Base-by-base conservation (phyloP, 2,888 invertebrate species). In the Standfussiana lucernea region DNA sequence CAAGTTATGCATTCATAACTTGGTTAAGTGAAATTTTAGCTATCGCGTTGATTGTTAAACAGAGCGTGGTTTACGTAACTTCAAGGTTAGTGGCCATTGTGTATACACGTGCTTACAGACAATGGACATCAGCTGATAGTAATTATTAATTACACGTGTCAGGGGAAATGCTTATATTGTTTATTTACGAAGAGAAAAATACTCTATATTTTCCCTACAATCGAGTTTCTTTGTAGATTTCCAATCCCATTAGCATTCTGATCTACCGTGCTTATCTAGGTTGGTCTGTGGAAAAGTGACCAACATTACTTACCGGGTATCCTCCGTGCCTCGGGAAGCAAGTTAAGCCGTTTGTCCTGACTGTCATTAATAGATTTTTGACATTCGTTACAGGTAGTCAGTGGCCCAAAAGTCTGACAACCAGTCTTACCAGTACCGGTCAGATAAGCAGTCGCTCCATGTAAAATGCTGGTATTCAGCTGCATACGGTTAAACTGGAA, bases 11-110 rank as follows among this genome's bases (percentile, higher is more conserved):
- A 75, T 69, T 50, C 50, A 75, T 79, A 76, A 77, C 76, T 72
- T 66, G 61, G 72, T 70, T 76, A 82, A 75, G 67, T 84, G 75
- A 81, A 84, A 84, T 75, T 75, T 77, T 42, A 66, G 59, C 79
- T 69, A 75, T 61, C 65, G 37, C 37, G 59, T 53, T 73, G n/a
- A 76, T 61, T 82, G 75, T 65, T 71, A 84, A 71, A 2, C 73
- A 81, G 82, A 84, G 72, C 73, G 62, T 78, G 73, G 56, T 64
- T 84, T 74, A 66, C 61, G 73, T 82, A 86, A 79, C 73, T 42
- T 37, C 83, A 86, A 86, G 86, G 85, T 83, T 83, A 80, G 15
- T 24, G 1, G 28, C 79, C 73, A 83, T 72, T 83, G 74, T 59
- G 42, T 72, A 2, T 56, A 59, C 75, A 79, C 72, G 75, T 83